A percentile compares a stretch with the other conserved stretches of the same genome.
Conservation (phyloP, 2,888 invertebrate species). For the Erebia epiphron region DNA sequence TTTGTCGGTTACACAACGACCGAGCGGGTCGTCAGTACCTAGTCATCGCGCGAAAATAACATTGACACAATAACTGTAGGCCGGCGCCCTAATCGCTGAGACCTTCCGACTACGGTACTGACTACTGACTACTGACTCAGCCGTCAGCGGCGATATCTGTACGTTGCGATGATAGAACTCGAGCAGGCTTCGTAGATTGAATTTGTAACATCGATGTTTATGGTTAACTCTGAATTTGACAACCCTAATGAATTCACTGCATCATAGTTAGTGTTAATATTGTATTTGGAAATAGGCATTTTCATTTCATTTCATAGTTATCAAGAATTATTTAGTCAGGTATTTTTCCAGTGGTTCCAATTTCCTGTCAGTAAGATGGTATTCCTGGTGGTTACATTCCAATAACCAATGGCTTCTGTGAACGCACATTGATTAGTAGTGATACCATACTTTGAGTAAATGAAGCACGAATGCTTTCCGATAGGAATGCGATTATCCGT, state of each 20-base stretch:
- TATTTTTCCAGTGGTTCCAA: too few species aligned
- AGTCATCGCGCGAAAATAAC: constrained; percentile 33
- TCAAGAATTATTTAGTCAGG: too few species aligned
- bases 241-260: too few species aligned
- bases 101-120: background rate
- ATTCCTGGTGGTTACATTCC: background rate
- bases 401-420: background rate
- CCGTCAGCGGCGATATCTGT: background rate
- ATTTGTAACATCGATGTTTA: too few species aligned
- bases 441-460: background rate
- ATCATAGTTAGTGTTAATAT: too few species aligned
- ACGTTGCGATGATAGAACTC: background rate
- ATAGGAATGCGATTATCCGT: constrained; percentile 20
- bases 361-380: too few species aligned
- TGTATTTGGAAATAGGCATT: too few species aligned
- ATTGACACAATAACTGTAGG: background rate
- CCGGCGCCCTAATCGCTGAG: background rate
- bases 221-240: too few species aligned
- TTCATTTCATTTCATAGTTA: too few species aligned
- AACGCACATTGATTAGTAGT: background rate
- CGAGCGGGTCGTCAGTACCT: constrained; percentile 1
- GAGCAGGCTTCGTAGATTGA: background rate
- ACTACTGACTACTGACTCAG: too few species aligned
- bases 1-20: constrained; percentile 19
- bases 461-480: background rate